A percentile compares a stretch with the other conserved stretches of the same genome.
Conservation (phyloP, 2,797 vertebrate species). For the Siniperca undulata region DNA sequence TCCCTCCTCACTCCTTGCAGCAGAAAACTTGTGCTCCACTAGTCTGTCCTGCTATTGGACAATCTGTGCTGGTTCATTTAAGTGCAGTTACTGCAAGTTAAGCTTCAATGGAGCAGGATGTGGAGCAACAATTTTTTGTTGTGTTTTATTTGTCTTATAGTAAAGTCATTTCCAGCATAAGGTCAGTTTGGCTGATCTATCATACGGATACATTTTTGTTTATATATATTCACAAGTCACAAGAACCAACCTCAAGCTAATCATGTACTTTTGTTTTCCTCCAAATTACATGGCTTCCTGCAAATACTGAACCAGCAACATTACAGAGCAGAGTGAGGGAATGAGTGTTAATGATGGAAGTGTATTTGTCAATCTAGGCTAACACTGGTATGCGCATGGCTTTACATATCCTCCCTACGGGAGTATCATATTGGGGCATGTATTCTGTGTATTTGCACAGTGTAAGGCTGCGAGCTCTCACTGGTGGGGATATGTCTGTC, state of each 20-base stretch:
- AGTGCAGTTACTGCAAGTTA: too few relatives aligned
- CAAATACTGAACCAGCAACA: slow-evolving; percentile 47
- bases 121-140: too few relatives aligned
- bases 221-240: neutral
- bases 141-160: too few relatives aligned
- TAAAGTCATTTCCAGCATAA: too few relatives aligned
- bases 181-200: too few relatives aligned
- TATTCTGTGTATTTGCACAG: slow-evolving; percentile 68
- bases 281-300: slow-evolving; percentile 34
- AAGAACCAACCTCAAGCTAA: slow-evolving; percentile 10
- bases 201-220: too few relatives aligned
- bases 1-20: neutral
- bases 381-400: slow-evolving; percentile 58
- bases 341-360: slow-evolving; percentile 56
- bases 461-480: slow-evolving; percentile 53
- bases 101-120: too few relatives aligned
- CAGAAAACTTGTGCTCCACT: neutral
- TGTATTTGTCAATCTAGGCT: slow-evolving; percentile 71
- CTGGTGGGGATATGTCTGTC: slow-evolving; percentile 73
- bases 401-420: slow-evolving; percentile 68
- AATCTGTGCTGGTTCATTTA: too few relatives aligned
- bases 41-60: too few relatives aligned
- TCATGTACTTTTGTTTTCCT: slow-evolving; percentile 36
- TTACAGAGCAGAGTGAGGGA: slow-evolving; percentile 46
- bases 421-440: slow-evolving; percentile 65